These are phyloP conservation scores for Sialia sialis DNA, from an alignment of 2,113 vertebrate species.

Conservation along the genomic window DNA sequence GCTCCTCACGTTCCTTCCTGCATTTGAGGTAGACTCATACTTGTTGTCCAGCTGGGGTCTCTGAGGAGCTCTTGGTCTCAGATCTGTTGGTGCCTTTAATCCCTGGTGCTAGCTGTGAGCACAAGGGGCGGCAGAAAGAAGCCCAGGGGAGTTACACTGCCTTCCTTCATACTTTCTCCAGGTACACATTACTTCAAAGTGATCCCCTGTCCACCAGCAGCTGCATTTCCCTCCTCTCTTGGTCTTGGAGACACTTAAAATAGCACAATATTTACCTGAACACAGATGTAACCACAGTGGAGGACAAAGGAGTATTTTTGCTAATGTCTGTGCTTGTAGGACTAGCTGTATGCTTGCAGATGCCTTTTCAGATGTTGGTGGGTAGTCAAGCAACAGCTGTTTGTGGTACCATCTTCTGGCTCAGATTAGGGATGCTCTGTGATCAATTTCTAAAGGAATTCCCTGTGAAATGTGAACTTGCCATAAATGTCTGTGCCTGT, in stretches of 20 bases:
- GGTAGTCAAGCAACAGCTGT: background rate
- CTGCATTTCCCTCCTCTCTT: background rate
- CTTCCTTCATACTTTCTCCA: background rate
- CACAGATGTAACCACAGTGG: background rate
- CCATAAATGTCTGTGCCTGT: background rate
- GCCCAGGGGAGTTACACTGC: fast-evolving
- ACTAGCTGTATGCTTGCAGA: background rate
- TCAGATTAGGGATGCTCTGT: background rate
- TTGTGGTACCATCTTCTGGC: background rate
- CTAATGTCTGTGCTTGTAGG: background rate
- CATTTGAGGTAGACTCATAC: fast-evolving
- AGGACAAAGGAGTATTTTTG: background rate
- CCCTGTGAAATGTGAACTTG: background rate
- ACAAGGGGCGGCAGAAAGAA: fast-evolving
- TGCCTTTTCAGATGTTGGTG: background rate
- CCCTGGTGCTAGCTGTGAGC: fast-evolving
- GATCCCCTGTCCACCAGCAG: background rate
- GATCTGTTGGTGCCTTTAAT: background rate
- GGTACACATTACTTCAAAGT: background rate
- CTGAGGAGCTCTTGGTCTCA: background rate
- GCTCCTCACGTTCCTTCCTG: background rate
- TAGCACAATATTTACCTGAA: background rate
- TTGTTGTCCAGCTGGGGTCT: background rate
- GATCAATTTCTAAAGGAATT: background rate
- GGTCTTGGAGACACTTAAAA: background rate